Base-by-base conservation (phyloP, 2,888 invertebrate genomes). In the Dicranocentrus wangi region DNA sequence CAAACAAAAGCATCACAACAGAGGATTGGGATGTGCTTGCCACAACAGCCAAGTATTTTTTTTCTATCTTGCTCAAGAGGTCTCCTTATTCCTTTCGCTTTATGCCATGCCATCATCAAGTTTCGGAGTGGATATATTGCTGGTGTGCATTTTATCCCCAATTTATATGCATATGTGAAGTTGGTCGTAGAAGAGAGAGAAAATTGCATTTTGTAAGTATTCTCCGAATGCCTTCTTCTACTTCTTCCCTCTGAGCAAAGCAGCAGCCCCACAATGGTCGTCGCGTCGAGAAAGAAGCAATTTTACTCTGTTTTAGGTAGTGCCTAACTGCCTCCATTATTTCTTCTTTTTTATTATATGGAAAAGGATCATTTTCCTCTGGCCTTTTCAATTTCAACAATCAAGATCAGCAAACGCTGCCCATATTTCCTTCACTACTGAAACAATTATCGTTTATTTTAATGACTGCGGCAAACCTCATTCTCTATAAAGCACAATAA, bases 401-500 rank as follows among this genome's bases (percentile, higher is more conserved):
- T 77, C 77, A 77, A 77, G 77, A 77, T 77, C 77, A 77, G 77
- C 77, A 70, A 77, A 77, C 77, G 77, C 77, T 77, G 69, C 10
- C 63, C 77, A 77, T 77, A 77, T 70, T 77, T 77, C 69, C 42
- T 77, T 77, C 70, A 77, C 77, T 70, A 70, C 70, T 70, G 77
- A 77, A 77, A 43, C 77, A 77, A 77, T 77, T 77, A 77, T 77
- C 77, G 77, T 77, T 77, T 77, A 77, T 77, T 77, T 77, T 77
- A 77, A 77, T 77, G 77, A 77, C 70, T 70, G 77, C 77, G 77
- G 77, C 77, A 77, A 77, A 77, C 69, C 77, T 77, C 77, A 77
- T 69, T 63, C n/a, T n/a, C 77, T 77, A 70, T 77, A 77, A 63
- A 77, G 77, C 70, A 63, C 70, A 69, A 25, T 23, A 32, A 10